Conservation (phyloP, 2,888 invertebrate species). For the Gibbula magus region DNA sequence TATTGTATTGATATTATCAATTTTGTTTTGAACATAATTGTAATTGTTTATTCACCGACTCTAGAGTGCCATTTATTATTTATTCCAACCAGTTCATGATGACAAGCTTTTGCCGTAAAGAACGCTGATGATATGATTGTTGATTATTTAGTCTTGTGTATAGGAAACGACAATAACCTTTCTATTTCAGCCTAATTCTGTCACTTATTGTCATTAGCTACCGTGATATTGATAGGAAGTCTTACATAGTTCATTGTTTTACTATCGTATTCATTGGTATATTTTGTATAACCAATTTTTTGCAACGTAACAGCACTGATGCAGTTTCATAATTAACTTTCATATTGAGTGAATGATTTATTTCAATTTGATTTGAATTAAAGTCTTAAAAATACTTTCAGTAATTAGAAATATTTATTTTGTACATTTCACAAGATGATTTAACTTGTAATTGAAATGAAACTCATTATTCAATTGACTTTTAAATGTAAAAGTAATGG, state of each 20-base stretch:
- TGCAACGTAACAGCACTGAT: too few relatives aligned
- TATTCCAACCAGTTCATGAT: background rate
- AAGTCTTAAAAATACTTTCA: too few relatives aligned
- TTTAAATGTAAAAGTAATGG: background rate
- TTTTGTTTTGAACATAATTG: too few relatives aligned
- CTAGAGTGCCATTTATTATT: too few relatives aligned
- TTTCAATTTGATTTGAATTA: too few relatives aligned
- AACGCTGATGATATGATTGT: background rate
- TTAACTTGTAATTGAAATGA: background rate
- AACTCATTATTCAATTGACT: background rate
- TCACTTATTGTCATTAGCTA: background rate
- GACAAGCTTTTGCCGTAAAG: background rate
- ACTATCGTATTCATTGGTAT: background rate
- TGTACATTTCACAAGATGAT: too few relatives aligned
- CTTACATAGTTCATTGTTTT: background rate
- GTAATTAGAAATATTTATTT: too few relatives aligned
- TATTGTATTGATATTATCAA: too few relatives aligned
- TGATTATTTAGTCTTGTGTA: background rate
- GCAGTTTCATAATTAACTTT: too few relatives aligned
- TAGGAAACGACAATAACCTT: background rate
- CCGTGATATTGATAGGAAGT: background rate
- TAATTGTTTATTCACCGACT: too few relatives aligned
- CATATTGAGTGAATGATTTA: too few relatives aligned
- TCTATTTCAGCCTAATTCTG: background rate
- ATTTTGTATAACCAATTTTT: too few relatives aligned